Base-by-base conservation (phyloP, 2,888 invertebrate species). In the Morpho helenor region DNA sequence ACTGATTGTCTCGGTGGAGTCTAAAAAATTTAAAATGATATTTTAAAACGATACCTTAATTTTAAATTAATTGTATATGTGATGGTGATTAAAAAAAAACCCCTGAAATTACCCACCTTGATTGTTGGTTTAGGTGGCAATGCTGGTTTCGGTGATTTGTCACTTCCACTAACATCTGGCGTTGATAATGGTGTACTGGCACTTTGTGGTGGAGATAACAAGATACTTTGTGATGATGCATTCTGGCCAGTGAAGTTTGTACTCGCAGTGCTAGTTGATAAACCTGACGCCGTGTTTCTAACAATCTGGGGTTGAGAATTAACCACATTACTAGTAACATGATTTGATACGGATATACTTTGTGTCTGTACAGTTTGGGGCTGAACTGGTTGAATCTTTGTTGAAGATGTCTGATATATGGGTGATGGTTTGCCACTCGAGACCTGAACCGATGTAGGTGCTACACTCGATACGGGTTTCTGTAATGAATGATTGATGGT, bases 381-480 rank as follows among this genome's bases (percentile, higher is more conserved):
- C 86, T 95, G 95, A 64, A 95, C 95, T 52, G 95, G 95, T 82
- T 95, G 95, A 63, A 95, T 94, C 87, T 95, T 95, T 71, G 95
- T 95, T 71, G 95, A 95, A 58, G 95, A 95, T 64, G 95, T 95
- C 86, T 95, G 95, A 87, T 95, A 95, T 68, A 95, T 94, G 75
- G 94, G 94, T 70, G 95, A 95, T 62, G 94, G 92, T 82, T 94
- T 94, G 70, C 92, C 93, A 67, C 92, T 87, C 63, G 88, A 82
- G 69, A 93, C 93, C 81, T 93, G 93, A 74, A 95, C 92, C 55
- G 94, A 93, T 65, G 94, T 95, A 64, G 96, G 96, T 67, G 96
- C 96, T 64, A 96, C 96, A 84, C 96, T 96, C 80, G 96, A 96
- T 66, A 96, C 94, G 63, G 96, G 96, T 82, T 96, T 96, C 91